Percentiles rank a stretch among this genome's conserved stretches.
Conservation (phyloP, 2,888 invertebrate species). For the Lasius fuliginosus region DNA sequence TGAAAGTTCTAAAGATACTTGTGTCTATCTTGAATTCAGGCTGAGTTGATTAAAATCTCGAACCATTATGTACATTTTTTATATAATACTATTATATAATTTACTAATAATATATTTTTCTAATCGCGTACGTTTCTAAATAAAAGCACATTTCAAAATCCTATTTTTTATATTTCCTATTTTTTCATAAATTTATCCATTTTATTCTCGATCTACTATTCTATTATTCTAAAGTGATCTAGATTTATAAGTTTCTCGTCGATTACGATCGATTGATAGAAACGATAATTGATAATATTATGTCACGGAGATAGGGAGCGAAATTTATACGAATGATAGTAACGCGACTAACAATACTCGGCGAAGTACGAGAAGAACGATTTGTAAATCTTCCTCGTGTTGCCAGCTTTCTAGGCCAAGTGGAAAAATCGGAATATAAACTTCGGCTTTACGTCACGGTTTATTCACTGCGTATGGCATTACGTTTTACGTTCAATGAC, state of each 20-base stretch:
- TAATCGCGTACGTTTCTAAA: background rate
- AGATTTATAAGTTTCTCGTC: constrained; percentile 5
- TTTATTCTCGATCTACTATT: constrained; percentile 16
- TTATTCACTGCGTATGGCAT: constrained; percentile 26
- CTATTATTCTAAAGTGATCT: constrained; percentile 6
- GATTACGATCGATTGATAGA: background rate
- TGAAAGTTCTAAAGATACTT: background rate
- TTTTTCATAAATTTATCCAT: constrained; percentile 8
- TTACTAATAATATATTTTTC: background rate
- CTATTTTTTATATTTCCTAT: background rate
- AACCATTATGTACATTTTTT: background rate
- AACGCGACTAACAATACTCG: constrained; percentile 19
- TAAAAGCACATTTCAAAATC: background rate
- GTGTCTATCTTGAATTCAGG: background rate
- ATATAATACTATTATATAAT: background rate
- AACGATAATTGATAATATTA: background rate
- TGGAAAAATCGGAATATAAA: constrained; percentile 52
- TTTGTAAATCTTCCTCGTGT: constrained; percentile 43
- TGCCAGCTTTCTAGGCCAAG: constrained; percentile 53
- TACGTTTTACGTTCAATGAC: constrained; percentile 3
- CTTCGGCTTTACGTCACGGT: constrained; percentile 31
- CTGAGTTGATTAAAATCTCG: background rate
- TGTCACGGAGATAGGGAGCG: constrained; percentile 4
- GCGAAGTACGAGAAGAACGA: background rate
- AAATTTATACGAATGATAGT: constrained; percentile 30